Conservation (phyloP, 2,888 invertebrate genomes). For the Sphinx pinastri region DNA sequence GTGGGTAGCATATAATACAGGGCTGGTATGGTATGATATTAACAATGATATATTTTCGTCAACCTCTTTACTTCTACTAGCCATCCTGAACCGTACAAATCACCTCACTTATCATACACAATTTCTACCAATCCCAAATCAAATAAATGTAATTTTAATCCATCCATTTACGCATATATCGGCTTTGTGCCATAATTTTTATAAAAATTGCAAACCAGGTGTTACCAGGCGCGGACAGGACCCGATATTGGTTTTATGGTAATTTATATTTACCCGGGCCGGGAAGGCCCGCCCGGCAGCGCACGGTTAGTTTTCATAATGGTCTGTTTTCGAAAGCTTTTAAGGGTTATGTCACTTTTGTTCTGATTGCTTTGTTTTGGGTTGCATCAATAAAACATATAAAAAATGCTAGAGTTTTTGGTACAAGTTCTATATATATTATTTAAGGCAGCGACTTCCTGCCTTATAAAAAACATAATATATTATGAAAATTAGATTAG, state of each 20-base stretch:
- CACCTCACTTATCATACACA: too few relatives aligned
- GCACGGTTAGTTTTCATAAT: conserved; percentile 25
- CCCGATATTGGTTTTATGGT: conserved; percentile 78
- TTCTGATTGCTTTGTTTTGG: neutral
- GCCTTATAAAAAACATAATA: too few relatives aligned
- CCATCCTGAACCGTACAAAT: too few relatives aligned
- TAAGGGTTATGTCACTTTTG: neutral
- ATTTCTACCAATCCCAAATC: neutral
- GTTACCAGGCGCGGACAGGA: conserved; percentile 46
- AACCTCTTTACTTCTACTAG: too few relatives aligned
- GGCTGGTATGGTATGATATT: too few relatives aligned
- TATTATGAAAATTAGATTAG: too few relatives aligned
- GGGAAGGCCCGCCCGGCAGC: conserved; percentile 3
- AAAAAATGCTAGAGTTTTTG: neutral
- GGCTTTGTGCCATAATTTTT: conserved; percentile 43
- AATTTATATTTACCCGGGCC: conserved; percentile 64
- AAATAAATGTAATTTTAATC: conserved; percentile 29
- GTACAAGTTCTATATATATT: too few relatives aligned
- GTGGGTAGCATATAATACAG: too few relatives aligned
- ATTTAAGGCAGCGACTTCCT: too few relatives aligned
- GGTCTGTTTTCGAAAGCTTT: conserved; percentile 5
- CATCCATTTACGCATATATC: conserved; percentile 21
- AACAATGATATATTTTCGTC: too few relatives aligned
- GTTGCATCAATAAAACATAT: neutral
- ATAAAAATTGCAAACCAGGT: conserved; percentile 62